A percentile compares a stretch with the other conserved stretches of the same genome.
Conservation (phyloP, 2,888 invertebrate species). For the Lingula anatina region DNA sequence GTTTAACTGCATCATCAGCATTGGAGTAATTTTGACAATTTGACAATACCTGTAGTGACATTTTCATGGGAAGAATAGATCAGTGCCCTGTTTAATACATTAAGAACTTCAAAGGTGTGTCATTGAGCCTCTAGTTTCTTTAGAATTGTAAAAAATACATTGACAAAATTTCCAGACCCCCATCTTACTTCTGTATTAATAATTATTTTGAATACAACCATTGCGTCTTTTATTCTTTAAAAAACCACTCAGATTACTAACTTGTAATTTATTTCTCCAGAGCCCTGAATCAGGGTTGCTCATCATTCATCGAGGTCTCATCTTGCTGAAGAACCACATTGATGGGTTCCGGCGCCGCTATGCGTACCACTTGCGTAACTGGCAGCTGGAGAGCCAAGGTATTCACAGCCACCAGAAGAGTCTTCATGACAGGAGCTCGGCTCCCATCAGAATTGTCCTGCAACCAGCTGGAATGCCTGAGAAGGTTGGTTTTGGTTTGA, state of each 20-base stretch:
- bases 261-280: conserved; percentile 16
- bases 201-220: not conserved
- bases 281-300: conserved; percentile 77
- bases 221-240: not conserved
- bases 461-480: conserved; percentile 86
- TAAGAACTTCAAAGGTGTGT: too few relatives aligned
- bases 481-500: conserved; percentile 53
- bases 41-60: too few relatives aligned
- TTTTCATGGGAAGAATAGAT: too few relatives aligned
- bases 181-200: not conserved
- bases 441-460: conserved; percentile 69
- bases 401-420: conserved; percentile 73
- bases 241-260: not conserved
- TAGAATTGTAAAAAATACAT: too few relatives aligned
- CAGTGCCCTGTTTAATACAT: too few relatives aligned
- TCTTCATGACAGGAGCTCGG: conserved; percentile 56
- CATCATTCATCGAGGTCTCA: conserved; percentile 82
- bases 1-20: too few relatives aligned
- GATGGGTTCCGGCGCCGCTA: conserved; percentile 72
- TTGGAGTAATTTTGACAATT: too few relatives aligned
- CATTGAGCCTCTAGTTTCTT: too few relatives aligned
- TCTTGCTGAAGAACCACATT: conserved; percentile 84
- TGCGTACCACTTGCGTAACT: conserved; percentile 61
- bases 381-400: conserved; percentile 78
- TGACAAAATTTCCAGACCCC: too few relatives aligned